Evolutionary conservation across 2,113 vertebrate genomes (phyloP), one percentile per base, ranked within the genome.

Genomic region (Tympanuchus pallidicinctus): DNA sequence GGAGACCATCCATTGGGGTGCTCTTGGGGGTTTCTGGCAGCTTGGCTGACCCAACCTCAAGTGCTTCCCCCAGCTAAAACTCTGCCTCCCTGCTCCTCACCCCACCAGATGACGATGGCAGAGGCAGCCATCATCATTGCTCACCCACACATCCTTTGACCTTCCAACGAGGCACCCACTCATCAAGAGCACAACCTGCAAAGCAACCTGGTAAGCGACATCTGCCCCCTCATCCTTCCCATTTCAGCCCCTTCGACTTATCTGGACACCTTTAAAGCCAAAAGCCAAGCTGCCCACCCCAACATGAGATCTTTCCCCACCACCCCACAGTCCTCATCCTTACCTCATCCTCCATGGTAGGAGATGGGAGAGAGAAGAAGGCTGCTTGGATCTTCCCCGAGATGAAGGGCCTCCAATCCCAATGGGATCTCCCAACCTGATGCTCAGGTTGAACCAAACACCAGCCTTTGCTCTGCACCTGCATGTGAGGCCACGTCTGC

Each of bases 231-330:
- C 22, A 1, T 54, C 93, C 84, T 86, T 69, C 91, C 52, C 3
- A 1, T 63, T 65, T 43, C 94, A 79, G 43, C 57, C 86, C 85
- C 76, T 70, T 56, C 11, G 25, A 94, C 84, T 78, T 88, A 30
- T 88, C 95, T 24, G 65, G 72, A 91, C 36, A 92, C 86, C 43
- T 72, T 43, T 20, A 67, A 63, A 93, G 91, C 73, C 13, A 69
- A 80, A 74, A 93, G 91, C 91, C 95, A 89, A 95, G 95, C 92
- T 73, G 89, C 77, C 67, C 57, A 76, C 65, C 64, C 21, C 36
- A 61, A 47, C 20, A 3, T 2, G 6, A 11, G 54, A 3, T 18
- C 12, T 38, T 50, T 6, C 16, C 76, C 88, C 13, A 7, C 7
- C 52, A 2, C 0, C 0, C 36, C 57, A 2, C 19, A 25, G 40